Conservation (phyloP, 2,113 vertebrate genomes). For the Isurus oxyrinchus region DNA sequence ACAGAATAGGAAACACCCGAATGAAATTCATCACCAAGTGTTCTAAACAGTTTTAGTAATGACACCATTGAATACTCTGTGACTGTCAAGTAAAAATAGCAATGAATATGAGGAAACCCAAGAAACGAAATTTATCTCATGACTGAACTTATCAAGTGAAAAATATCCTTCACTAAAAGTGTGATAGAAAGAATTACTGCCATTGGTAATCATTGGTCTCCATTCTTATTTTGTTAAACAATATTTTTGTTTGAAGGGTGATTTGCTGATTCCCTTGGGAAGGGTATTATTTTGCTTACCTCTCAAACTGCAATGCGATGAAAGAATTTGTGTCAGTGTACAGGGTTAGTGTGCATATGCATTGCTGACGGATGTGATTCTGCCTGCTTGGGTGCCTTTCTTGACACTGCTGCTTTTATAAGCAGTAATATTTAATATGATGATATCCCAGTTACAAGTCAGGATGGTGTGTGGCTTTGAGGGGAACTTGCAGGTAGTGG, state of each 20-base stretch:
- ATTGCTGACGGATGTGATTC: neutral
- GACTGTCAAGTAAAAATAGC: neutral
- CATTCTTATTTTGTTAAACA: neutral
- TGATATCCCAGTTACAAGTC: neutral
- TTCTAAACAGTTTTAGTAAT: neutral
- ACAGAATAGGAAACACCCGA: neutral
- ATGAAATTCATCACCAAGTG: neutral
- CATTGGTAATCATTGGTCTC: neutral
- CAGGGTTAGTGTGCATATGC: too few species aligned
- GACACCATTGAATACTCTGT: neutral
- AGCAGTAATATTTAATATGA: neutral
- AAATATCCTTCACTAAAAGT: neutral
- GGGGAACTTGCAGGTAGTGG: too few species aligned
- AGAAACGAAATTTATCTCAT: neutral
- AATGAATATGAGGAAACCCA: neutral
- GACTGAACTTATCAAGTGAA: neutral
- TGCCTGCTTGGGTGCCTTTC: neutral
- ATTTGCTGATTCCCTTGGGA: neutral
- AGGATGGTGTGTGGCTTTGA: too few species aligned
- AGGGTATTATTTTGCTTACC: neutral
- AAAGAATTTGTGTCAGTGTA: neutral
- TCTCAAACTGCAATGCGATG: neutral
- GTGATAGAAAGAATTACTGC: neutral
- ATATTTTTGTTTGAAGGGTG: neutral
- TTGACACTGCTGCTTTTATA: neutral